Conservation (phyloP, 1,140 invertebrate species). For the Micrasema minimum region DNA sequence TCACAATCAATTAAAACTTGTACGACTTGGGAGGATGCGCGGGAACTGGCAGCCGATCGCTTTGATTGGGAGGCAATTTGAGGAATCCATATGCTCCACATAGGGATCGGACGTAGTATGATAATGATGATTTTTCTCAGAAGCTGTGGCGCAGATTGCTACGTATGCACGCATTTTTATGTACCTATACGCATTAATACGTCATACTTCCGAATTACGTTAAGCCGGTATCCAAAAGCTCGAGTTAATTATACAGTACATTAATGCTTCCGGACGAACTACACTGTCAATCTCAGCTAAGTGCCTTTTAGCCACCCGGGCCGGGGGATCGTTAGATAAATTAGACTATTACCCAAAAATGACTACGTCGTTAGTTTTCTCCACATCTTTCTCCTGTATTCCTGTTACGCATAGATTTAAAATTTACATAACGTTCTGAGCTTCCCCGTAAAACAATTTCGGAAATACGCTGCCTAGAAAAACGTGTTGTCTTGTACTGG, state of each 20-base stretch:
- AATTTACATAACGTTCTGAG: conserved; percentile 12
- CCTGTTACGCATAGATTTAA: conserved; percentile 16
- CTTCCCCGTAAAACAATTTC: conserved; percentile 16
- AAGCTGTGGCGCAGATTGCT: no score
- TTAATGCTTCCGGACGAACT: conserved; percentile 20
- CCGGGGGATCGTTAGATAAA: conserved; percentile 19
- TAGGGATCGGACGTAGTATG: no score
- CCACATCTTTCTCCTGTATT: conserved; percentile 13
- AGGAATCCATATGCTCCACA: no score
- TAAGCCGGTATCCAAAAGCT: conserved; percentile 18
- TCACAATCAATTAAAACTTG: no score
- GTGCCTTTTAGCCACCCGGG: conserved; percentile 24
- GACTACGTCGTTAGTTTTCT: conserved; percentile 25
- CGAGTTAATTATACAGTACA: conserved; percentile 25
- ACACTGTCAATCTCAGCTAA: conserved; percentile 27
- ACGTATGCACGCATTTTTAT: no score
- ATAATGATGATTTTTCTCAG: no score
- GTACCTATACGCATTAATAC: no score
- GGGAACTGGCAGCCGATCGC: no score
- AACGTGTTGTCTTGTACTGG: no score
- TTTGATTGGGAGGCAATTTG: no score
- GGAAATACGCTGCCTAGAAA: no score
- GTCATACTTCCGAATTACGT: conserved; percentile 18
- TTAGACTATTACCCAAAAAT: conserved; percentile 31
- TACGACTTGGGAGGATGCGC: no score